Evolutionary conservation across 1,140 invertebrate species (phyloP).

Genomic region (Drosophila jambulina): DNA sequence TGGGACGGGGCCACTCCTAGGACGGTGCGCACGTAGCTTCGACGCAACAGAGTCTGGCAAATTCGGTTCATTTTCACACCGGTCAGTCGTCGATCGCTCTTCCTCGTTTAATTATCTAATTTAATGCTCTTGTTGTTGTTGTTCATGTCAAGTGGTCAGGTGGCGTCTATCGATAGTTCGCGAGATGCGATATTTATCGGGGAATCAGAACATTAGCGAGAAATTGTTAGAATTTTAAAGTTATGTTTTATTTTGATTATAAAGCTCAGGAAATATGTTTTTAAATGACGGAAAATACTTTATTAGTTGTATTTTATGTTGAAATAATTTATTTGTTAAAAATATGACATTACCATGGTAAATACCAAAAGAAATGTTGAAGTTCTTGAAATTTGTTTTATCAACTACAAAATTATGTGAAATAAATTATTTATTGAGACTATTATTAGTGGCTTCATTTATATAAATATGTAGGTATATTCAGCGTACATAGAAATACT

Average conservation of each 20-base stretch:
- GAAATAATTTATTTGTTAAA: background rate
- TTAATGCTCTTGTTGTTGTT: conserved; percentile 13
- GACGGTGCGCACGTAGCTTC: conserved; percentile 18
- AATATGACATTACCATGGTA: background rate
- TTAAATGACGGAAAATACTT: background rate
- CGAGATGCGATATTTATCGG: background rate
- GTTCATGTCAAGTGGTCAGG: conserved; percentile 4
- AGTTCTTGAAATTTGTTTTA: background rate
- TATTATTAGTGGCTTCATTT: background rate
- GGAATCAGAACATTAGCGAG: background rate
- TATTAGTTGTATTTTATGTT: background rate
- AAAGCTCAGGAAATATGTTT: background rate
- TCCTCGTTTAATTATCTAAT: conserved; percentile 41
- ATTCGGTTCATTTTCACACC: conserved; percentile 67
- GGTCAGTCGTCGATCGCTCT: conserved; percentile 7
- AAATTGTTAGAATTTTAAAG: background rate
- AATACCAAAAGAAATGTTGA: background rate
- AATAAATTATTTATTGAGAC: background rate
- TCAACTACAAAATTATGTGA: background rate
- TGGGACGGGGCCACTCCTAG: background rate
- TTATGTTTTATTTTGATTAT: background rate
- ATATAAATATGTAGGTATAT: background rate
- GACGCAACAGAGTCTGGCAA: conserved; percentile 61
- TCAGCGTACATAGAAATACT: background rate
- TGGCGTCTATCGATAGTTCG: conserved; percentile 23